Conservation (phyloP, 2,888 invertebrate genomes). For the Apeira syringaria region DNA sequence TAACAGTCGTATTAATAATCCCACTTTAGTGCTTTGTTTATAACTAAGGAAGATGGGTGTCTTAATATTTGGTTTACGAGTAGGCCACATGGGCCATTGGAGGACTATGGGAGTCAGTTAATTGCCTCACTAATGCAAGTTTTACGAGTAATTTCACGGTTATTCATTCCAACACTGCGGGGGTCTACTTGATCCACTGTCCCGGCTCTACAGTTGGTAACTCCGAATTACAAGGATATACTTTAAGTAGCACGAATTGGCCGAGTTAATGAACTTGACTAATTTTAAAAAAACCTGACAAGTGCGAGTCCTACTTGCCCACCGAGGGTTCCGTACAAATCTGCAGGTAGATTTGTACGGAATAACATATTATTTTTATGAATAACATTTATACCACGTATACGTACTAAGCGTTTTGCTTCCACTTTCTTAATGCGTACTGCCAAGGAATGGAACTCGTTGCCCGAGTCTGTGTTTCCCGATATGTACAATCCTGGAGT, state of each 20-base stretch:
- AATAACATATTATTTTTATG: no score
- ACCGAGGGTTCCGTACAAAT: no score
- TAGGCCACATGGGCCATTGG: conserved; percentile 67
- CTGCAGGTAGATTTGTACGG: no score
- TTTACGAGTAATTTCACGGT: conserved; percentile 81
- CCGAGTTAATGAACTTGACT: neutral
- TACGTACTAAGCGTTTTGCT: no score
- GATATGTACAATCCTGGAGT: no score
- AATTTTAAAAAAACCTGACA: no score
- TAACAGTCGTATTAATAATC: conserved; percentile 58
- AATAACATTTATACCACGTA: no score
- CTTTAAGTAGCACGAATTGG: no score
- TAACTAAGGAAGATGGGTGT: conserved; percentile 49
- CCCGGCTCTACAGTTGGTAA: neutral
- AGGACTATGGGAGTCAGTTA: conserved; percentile 46
- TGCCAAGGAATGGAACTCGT: no score
- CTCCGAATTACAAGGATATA: neutral
- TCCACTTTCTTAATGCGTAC: no score
- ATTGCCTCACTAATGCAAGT: conserved; percentile 72
- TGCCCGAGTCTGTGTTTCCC: no score
- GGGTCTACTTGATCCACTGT: conserved; percentile 32
- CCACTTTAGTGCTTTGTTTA: conserved; percentile 61
- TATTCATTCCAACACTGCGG: conserved; percentile 65
- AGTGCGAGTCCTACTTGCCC: no score
- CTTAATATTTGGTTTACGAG: conserved; percentile 63